Conservation (phyloP, 2,888 invertebrate species). For the Anoncus sp. region DNA sequence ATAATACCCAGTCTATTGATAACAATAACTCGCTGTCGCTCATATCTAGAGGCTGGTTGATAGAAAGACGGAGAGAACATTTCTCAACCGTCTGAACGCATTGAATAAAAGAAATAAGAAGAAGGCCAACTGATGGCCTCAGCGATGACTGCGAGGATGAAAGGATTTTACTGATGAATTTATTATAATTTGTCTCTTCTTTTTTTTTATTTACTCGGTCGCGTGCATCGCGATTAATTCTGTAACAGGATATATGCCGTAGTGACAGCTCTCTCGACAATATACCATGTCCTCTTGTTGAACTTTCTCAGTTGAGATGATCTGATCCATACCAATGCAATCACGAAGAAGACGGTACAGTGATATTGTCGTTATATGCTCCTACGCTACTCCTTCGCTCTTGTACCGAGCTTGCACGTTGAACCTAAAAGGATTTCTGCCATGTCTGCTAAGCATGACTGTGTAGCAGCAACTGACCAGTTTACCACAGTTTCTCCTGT, state of each 20-base stretch:
- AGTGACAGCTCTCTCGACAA: constrained; percentile 33
- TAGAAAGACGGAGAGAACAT: constrained; percentile 5
- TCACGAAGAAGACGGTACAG: constrained; percentile 69
- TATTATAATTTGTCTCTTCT: constrained; percentile 35
- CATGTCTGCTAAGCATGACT: background rate
- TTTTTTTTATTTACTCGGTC: constrained; percentile 20
- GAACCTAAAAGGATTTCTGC: constrained; percentile 3
- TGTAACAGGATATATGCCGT: constrained; percentile 15
- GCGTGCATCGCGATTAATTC: constrained; percentile 54
- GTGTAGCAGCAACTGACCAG: background rate
- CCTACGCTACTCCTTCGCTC: constrained; percentile 3
- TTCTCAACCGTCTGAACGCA: constrained; percentile 4
- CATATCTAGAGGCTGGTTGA: background rate
- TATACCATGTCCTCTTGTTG: constrained; percentile 32
- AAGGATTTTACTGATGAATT: constrained; percentile 51
- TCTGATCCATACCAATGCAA: constrained; percentile 79
- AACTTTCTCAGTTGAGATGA: constrained; percentile 61
- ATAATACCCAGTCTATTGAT: constrained; percentile 21
- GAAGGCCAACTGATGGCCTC: constrained; percentile 39
- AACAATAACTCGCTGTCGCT: constrained; percentile 6
- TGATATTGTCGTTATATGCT: constrained; percentile 18
- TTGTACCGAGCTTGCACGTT: constrained; percentile 1
- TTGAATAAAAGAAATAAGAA: background rate
- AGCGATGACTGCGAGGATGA: constrained; percentile 28
- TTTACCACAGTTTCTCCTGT: background rate